Percentiles rank a stretch among this genome's conserved stretches.
These are phyloP conservation scores for Melospiza georgiana DNA, from an alignment of 2,113 vertebrate genomes.

Conservation along the genomic window DNA sequence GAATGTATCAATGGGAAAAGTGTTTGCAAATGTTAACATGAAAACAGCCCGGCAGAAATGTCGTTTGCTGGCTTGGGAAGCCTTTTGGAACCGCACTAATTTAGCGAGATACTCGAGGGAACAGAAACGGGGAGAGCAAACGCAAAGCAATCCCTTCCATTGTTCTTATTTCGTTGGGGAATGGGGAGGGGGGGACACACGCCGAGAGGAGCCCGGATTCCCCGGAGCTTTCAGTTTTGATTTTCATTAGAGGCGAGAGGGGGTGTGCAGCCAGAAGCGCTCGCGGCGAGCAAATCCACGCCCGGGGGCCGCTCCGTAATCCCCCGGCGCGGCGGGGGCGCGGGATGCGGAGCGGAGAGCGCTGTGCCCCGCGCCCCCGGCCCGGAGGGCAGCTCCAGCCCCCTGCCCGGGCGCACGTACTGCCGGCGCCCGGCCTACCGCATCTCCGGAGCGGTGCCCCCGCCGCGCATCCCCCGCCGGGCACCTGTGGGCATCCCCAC, in stretches of 20 bases:
- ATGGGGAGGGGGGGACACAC: fast-evolving
- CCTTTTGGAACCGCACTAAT: background rate
- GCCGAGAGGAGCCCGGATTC: background rate
- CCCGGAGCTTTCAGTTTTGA: background rate
- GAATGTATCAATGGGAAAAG: background rate
- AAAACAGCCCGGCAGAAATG: background rate
- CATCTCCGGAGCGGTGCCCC: background rate
- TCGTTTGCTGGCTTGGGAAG: background rate
- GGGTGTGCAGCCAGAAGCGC: background rate
- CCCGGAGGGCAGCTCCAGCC: background rate
- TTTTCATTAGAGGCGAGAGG: background rate
- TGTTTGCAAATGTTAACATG: too few relatives aligned
- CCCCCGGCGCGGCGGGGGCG: background rate
- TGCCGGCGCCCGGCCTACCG: background rate
- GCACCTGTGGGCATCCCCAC: background rate
- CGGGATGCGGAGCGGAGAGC: background rate
- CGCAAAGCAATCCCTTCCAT: background rate
- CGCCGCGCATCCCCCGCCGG: background rate
- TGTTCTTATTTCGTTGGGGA: background rate
- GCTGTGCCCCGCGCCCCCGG: background rate
- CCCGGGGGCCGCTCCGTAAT: background rate
- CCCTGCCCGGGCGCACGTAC: background rate
- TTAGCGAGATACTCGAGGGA: background rate
- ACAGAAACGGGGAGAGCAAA: background rate
- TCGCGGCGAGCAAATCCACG: background rate